These are phyloP conservation scores for Orcinus orca DNA, from an alignment of 2,113 vertebrate genomes.

Conservation along the genomic window DNA sequence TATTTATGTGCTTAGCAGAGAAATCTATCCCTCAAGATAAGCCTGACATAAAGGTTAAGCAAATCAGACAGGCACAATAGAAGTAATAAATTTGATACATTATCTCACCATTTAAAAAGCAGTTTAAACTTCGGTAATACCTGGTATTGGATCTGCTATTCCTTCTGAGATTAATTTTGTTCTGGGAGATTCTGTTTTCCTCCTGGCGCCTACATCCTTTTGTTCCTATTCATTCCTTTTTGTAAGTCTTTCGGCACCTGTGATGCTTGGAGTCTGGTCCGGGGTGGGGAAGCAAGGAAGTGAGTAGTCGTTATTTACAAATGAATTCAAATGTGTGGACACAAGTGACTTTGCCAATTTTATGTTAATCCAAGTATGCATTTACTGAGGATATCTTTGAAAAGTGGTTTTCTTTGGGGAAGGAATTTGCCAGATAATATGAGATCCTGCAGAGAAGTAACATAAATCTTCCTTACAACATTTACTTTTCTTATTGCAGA, in stretches of 20 bases:
- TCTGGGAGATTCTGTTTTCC: constrained; percentile 46
- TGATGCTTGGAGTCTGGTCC: constrained; percentile 58
- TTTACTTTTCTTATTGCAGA: constrained; percentile 52
- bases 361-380: constrained; percentile 73
- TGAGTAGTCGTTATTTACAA: constrained; percentile 73
- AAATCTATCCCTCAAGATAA: constrained; percentile 46
- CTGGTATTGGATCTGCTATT: neutral
- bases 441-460: constrained; percentile 64
- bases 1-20: constrained; percentile 31
- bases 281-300: constrained; percentile 54
- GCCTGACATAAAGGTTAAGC: constrained; percentile 39
- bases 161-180: constrained; percentile 44
- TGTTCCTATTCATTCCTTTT: constrained; percentile 64
- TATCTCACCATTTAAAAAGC: constrained; percentile 31
- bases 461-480: constrained; percentile 31
- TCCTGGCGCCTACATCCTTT: constrained; percentile 69
- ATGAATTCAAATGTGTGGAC: constrained; percentile 72
- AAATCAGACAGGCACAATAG: neutral
- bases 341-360: constrained; percentile 66
- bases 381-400: constrained; percentile 38
- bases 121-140: neutral
- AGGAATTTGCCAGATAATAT: constrained; percentile 54
- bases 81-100: constrained; percentile 45
- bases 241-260: constrained; percentile 76
- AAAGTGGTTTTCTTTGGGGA: constrained; percentile 66